Base-by-base conservation (phyloP, 2,888 invertebrate species). In the Nephrotoma flavescens region DNA sequence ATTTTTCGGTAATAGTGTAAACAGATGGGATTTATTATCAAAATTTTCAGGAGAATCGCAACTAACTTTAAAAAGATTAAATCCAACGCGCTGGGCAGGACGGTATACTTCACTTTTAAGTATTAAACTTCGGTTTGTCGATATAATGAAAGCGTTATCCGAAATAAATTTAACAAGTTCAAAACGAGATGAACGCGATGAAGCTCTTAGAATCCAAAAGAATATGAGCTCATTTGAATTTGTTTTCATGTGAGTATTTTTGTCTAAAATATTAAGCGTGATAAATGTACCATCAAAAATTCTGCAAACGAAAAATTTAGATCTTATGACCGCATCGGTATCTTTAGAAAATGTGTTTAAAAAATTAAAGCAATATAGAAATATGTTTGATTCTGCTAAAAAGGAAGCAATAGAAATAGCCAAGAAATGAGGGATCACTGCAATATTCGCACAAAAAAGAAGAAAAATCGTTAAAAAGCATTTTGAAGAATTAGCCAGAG, bases 1-100 rank as follows among this genome's bases (percentile, higher is more conserved):
- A n/a, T n/a, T 89, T 88, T 89, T 89, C 85, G 88, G 88, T 87
- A 88, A 88, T 45, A 89, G 89, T 87, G 88, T 89, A 42, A 89
- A 89, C 86, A 86, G 19, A n/a, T 89, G 89, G 89, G 88, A 88
- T 87, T 88, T 89, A 85, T 84, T 89, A 83, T 88, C 88, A 85
- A 88, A 88, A 87, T 89, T 88, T 86, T 89, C 88, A 71, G 87
- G 88, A n/a, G 87, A 88, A 88, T 88, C 88, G 57, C 86, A 89
- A 84, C 87, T 86, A 52, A 88, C 88, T 83, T 87, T 89, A 87
- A 89, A 90, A 88, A 89, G 89, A 88, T 87, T 89, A 87, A 89
- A 89, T 89, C 89, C 89, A 52, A 89, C 89, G 87, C 89, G 89
- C 87, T 89, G 89, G 89, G 88, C 89, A 57, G 88, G 88, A 85